phyloP scores from a whole-genome alignment of 2,888 invertebrate genomes.

The Cactoblastis cactorum region DNA sequence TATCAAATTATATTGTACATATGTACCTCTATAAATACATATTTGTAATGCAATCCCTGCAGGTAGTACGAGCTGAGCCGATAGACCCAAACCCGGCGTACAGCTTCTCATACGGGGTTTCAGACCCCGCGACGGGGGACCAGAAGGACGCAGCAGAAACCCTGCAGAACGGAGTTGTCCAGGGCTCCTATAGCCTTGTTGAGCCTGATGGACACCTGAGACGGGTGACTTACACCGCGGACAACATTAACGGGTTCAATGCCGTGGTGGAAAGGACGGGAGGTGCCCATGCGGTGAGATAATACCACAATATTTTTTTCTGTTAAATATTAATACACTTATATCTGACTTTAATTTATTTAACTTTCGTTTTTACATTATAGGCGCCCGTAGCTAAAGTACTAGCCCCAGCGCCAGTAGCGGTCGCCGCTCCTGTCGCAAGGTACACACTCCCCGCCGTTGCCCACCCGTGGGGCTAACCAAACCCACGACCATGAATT shows the following conservation, averaged over 20 bases:
- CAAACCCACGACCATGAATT: conserved; percentile 18
- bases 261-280: conserved; percentile 75
- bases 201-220: conserved; percentile 74
- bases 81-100: conserved; percentile 76
- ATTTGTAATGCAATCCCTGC: conserved; percentile 6
- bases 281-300: conserved; percentile 57
- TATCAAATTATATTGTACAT: too few relatives aligned
- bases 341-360: too few relatives aligned
- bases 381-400: conserved; percentile 39
- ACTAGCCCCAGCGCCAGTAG: conserved; percentile 50
- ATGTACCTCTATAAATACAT: too few relatives aligned
- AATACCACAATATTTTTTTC: not conserved
- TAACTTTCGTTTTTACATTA: not conserved
- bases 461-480: conserved; percentile 67
- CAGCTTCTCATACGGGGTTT: conserved; percentile 74
- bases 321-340: not conserved
- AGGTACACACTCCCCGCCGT: conserved; percentile 38
- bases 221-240: conserved; percentile 76
- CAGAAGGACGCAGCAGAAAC: conserved; percentile 73
- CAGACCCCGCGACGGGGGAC: conserved; percentile 73
- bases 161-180: conserved; percentile 74
- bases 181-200: conserved; percentile 74
- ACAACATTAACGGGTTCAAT: conserved; percentile 74
- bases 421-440: conserved; percentile 50
- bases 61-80: conserved; percentile 68